Conservation (phyloP, 2,113 vertebrate genomes). For the Thinocorus orbignyianus region DNA sequence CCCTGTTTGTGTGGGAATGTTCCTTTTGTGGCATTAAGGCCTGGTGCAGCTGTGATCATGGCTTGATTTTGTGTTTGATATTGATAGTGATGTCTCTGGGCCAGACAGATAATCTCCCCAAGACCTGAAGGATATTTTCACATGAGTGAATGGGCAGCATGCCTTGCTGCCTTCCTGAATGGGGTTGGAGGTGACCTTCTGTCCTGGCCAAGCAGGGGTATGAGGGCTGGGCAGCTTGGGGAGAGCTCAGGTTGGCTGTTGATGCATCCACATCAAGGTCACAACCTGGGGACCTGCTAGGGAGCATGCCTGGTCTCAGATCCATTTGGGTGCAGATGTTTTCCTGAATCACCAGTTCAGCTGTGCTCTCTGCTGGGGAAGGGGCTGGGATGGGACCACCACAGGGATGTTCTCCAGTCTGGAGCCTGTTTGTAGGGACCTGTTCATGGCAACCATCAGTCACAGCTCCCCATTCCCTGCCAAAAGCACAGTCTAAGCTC, state of each 20-base stretch:
- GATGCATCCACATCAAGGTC: not conserved
- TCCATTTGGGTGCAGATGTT: not conserved
- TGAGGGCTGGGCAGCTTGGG: not conserved
- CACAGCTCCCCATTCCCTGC: too few species aligned
- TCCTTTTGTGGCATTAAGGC: not conserved
- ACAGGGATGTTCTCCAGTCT: not conserved
- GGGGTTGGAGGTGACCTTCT: not conserved
- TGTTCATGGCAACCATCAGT: too few species aligned
- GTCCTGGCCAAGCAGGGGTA: not conserved
- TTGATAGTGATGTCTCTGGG: not conserved
- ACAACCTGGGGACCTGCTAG: not conserved
- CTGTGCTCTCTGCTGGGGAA: not conserved
- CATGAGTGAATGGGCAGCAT: not conserved
- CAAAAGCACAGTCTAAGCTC: not conserved
- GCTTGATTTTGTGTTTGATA: not conserved
- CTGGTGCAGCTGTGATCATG: not conserved
- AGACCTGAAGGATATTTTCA: not conserved
- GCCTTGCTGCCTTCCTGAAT: not conserved
- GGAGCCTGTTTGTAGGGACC: not conserved
- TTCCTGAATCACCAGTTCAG: not conserved
- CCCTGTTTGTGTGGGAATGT: not conserved
- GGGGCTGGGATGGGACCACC: not conserved
- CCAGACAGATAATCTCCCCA: not conserved
- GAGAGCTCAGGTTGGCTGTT: not conserved
- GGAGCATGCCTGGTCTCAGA: not conserved